These are phyloP conservation scores for Habrosyne pyritoides DNA, from an alignment of 2,888 invertebrate genomes.

Conservation along the genomic window DNA sequence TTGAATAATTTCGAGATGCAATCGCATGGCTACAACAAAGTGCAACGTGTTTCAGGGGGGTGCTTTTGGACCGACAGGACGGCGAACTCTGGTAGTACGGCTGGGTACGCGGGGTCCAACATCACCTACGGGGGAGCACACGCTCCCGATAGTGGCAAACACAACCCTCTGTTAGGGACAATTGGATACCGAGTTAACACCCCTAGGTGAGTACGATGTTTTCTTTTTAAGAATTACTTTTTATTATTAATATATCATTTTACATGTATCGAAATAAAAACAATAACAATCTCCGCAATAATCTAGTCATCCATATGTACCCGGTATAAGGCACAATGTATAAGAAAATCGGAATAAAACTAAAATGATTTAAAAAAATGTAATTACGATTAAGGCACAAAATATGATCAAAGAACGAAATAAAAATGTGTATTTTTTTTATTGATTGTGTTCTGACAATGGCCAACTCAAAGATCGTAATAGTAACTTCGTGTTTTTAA, in stretches of 20 bases:
- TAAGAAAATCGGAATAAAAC: too few relatives aligned
- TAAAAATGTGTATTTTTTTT: background rate
- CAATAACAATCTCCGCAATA: too few relatives aligned
- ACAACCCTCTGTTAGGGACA: slow-evolving; percentile 78
- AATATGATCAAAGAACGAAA: too few relatives aligned
- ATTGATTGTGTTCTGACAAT: background rate
- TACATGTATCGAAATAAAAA: too few relatives aligned
- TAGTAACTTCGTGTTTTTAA: background rate
- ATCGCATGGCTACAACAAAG: slow-evolving; percentile 57
- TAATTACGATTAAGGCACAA: background rate
- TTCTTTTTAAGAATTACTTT: too few relatives aligned
- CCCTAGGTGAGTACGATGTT: slow-evolving; percentile 86
- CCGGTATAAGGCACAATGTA: too few relatives aligned
- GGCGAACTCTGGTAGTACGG: slow-evolving; percentile 86
- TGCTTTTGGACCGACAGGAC: slow-evolving; percentile 90
- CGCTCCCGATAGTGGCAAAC: slow-evolving; percentile 78
- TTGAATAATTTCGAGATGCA: slow-evolving; percentile 38
- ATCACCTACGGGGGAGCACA: slow-evolving; percentile 74
- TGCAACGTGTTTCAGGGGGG: slow-evolving; percentile 80
- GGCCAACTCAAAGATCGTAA: slow-evolving; percentile 17
- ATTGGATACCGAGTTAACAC: slow-evolving; percentile 85
- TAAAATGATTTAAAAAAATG: slow-evolving; percentile 17
- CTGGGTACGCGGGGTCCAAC: slow-evolving; percentile 80
- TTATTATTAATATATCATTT: too few relatives aligned
- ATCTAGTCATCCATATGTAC: background rate